Evolutionary conservation across 2,797 vertebrate genomes (phyloP).

Genomic region (Eulemur rubriventer): DNA sequence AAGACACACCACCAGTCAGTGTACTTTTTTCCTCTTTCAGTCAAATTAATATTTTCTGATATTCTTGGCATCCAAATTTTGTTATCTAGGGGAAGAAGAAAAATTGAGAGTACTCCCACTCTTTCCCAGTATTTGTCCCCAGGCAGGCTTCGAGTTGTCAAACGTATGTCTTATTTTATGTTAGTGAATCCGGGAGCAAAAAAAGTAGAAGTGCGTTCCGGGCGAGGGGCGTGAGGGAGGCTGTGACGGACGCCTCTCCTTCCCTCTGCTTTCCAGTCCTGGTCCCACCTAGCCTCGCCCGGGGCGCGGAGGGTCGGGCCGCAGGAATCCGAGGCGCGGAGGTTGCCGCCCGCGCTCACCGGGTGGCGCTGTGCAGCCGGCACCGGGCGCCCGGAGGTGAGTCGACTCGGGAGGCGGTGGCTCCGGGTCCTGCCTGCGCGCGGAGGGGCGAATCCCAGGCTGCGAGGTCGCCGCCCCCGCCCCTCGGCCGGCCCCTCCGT

Average conservation of each 20-base stretch:
- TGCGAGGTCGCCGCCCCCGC: constrained; percentile 72
- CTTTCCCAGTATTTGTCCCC: not conserved
- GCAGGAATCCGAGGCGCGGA: too few relatives aligned
- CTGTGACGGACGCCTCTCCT: not conserved
- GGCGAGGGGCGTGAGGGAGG: not conserved
- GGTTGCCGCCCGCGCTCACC: not conserved
- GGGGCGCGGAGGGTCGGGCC: not conserved
- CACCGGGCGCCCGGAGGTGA: not conserved
- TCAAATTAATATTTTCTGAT: not conserved
- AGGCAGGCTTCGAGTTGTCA: not conserved
- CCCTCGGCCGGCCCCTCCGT: constrained; percentile 56
- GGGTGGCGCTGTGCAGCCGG: constrained; percentile 72
- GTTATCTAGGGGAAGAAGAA: not conserved
- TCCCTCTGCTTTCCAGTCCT: not conserved
- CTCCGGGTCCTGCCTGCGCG: not conserved
- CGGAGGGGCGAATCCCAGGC: constrained; percentile 60
- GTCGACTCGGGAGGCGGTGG: constrained; percentile 5
- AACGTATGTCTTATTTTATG: not conserved
- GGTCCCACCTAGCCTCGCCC: not conserved
- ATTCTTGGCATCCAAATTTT: not conserved
- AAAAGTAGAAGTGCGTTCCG: not conserved
- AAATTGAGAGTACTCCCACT: not conserved
- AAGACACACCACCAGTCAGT: not conserved
- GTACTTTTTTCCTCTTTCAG: not conserved
- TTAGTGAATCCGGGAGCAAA: not conserved